A percentile compares a stretch with the other conserved stretches of the same genome.
Evolutionary conservation across 2,113 vertebrate genomes (phyloP).

Genomic region (Alligator mississippiensis): DNA sequence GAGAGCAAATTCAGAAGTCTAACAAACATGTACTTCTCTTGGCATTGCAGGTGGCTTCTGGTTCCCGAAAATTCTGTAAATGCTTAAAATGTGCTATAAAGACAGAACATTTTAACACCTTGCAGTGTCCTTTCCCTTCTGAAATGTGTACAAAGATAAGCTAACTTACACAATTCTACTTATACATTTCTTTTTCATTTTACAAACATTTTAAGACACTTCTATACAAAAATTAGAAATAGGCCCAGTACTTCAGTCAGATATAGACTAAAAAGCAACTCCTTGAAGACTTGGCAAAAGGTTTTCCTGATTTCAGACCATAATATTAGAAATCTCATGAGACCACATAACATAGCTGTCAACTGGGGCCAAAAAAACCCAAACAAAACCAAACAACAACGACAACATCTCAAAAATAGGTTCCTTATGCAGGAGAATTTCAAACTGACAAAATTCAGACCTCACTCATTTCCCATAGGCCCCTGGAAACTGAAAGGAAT

Average conservation of each 20-base stretch:
- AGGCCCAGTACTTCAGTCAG: neutral
- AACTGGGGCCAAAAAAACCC: neutral
- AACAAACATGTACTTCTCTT: neutral
- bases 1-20: neutral
- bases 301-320: neutral
- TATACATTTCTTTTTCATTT: neutral
- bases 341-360: neutral
- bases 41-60: neutral
- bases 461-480: neutral
- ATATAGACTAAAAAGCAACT: neutral
- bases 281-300: neutral
- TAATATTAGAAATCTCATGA: neutral
- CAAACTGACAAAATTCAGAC: neutral
- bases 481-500: neutral
- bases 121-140: neutral
- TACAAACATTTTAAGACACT: neutral
- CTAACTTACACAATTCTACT: neutral
- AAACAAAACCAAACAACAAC: no score
- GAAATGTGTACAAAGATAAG: neutral
- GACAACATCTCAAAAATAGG: neutral
- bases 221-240: neutral
- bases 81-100: neutral
- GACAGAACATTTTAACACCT: neutral
- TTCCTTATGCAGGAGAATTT: neutral
- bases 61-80: neutral